phyloP scores from a whole-genome alignment of 2,888 invertebrate genomes.

The Pseudococcus longispinus region DNA sequence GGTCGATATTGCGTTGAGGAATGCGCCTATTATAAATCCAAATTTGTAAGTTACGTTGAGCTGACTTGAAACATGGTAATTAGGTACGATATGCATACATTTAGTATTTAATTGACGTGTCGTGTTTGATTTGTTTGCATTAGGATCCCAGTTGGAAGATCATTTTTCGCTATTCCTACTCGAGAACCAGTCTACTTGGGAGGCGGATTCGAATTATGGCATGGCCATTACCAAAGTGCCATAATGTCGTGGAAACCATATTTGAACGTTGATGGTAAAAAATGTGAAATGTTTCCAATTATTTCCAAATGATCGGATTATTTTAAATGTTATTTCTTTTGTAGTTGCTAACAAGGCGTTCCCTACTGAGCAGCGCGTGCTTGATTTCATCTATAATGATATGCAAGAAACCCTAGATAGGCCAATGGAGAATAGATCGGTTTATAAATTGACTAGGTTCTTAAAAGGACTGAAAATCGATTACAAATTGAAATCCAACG shows the following conservation, averaged over 20 bases:
- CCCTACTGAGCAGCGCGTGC: constrained; percentile 66
- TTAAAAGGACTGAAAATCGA: constrained; percentile 66
- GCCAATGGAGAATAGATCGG: not conserved
- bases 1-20: constrained; percentile 81
- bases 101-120: not conserved
- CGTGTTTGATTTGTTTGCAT: not conserved
- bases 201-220: constrained; percentile 88
- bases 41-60: constrained; percentile 25
- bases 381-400: constrained; percentile 8
- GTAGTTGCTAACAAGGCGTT: constrained; percentile 40
- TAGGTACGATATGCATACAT: not conserved
- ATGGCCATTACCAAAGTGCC: constrained; percentile 92
- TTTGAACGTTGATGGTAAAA: constrained; percentile 85
- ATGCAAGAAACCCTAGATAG: not conserved
- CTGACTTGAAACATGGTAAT: no score
- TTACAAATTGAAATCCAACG: constrained; percentile 63
- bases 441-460: constrained; percentile 61
- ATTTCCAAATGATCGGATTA: not conserved
- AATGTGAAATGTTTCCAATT: not conserved
- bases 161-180: constrained; percentile 8
- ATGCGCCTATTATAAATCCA: constrained; percentile 67
- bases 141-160: constrained; percentile 25
- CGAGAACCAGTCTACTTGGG: constrained; percentile 66
- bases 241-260: constrained; percentile 83
- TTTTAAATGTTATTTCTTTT: not conserved